Conservation (phyloP, 2,888 invertebrate species). For the Erannis defoliaria region DNA sequence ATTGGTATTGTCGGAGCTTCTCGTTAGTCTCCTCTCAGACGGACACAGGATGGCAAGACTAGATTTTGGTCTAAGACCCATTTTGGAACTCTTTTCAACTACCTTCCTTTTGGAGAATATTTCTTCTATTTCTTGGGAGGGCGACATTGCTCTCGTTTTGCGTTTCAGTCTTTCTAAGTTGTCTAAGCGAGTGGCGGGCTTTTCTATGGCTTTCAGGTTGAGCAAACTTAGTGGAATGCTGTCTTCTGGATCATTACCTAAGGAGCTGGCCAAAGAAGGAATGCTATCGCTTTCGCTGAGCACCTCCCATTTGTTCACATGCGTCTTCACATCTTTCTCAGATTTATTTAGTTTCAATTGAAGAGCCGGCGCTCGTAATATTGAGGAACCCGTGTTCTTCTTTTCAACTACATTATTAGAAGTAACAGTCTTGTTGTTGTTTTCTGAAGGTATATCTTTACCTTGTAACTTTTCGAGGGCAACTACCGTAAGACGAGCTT, state of each 20-base stretch:
- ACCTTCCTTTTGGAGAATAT: constrained; percentile 79
- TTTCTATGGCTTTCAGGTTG: constrained; percentile 70
- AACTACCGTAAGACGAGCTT: constrained; percentile 87
- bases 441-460: constrained; percentile 66
- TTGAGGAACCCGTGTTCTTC: constrained; percentile 66
- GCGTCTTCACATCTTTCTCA: constrained; percentile 75
- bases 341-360: constrained; percentile 75
- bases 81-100: constrained; percentile 70
- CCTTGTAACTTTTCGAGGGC: constrained; percentile 88
- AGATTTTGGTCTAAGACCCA: constrained; percentile 75
- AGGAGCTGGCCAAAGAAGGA: constrained; percentile 80
- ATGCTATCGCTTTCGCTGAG: constrained; percentile 88
- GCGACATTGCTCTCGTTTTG: constrained; percentile 86
- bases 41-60: constrained; percentile 79
- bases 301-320: constrained; percentile 85
- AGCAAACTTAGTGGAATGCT: constrained; percentile 85
- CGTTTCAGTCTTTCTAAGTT: constrained; percentile 82
- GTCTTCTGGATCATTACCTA: constrained; percentile 86
- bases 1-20: constrained; percentile 72
- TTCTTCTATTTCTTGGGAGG: constrained; percentile 87
- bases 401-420: constrained; percentile 59
- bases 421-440: constrained; percentile 57
- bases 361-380: constrained; percentile 77
- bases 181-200: constrained; percentile 66
- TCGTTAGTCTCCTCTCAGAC: constrained; percentile 73